phyloP scores from a whole-genome alignment of 2,113 vertebrate genomes.

The Epinephelus lanceolatus region DNA sequence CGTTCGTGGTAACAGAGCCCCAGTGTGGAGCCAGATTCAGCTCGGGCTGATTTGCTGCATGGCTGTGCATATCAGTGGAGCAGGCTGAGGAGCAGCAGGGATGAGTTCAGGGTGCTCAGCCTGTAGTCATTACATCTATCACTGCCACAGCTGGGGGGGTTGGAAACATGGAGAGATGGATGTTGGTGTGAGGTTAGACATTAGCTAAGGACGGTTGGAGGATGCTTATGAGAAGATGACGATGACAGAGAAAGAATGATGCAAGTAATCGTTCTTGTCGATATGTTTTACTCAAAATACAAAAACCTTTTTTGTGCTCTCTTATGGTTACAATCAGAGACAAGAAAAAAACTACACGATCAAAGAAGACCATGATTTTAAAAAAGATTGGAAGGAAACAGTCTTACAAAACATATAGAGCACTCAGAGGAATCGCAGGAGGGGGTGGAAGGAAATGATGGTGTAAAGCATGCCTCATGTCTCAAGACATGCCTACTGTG shows the following conservation, averaged over 20 bases:
- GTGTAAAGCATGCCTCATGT: conserved; percentile 45
- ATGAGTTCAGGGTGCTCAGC: conserved; percentile 65
- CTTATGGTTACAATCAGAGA: background rate
- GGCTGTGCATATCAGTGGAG: conserved; percentile 68
- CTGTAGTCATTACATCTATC: conserved; percentile 68
- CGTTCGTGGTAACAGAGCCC: conserved; percentile 48
- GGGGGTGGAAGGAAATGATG: conserved; percentile 41
- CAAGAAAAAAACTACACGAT: background rate
- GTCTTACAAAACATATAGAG: background rate
- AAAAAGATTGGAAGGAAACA: background rate
- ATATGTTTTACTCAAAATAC: background rate
- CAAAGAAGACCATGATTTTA: background rate
- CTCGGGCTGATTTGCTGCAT: conserved; percentile 70
- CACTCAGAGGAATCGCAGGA: conserved; percentile 4
- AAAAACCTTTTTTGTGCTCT: background rate
- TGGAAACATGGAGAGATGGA: conserved; percentile 31
- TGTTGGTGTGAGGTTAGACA: conserved; percentile 36
- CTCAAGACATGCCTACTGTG: conserved; percentile 45
- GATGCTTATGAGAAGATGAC: conserved; percentile 30
- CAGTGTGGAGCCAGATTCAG: conserved; percentile 62
- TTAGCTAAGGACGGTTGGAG: conserved; percentile 35
- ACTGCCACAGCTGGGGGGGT: conserved; percentile 57
- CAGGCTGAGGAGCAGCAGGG: conserved; percentile 73
- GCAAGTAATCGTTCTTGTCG: background rate
- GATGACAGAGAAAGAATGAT: background rate